Evolutionary conservation across 2,888 invertebrate genomes (phyloP), one percentile per base, ranked within the genome.

Genomic region (Eumerus sabulonum): DNA sequence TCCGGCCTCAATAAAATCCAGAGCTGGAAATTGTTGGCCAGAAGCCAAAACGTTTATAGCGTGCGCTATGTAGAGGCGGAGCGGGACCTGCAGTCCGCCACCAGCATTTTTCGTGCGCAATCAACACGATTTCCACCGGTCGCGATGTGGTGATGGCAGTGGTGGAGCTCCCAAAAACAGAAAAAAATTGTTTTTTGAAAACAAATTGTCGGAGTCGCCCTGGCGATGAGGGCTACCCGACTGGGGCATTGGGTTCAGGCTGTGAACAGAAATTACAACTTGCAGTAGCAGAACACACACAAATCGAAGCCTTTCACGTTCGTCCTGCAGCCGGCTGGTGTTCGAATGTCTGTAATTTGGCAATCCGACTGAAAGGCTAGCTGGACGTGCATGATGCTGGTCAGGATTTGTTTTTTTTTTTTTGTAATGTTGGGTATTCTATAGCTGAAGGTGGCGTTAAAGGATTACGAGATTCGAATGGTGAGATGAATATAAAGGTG

Each of bases 1-100:
- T 76, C 62, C 71, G 71, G 71, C 76, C 66, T 66, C 76, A 53
- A 76, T 76, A 76, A 76, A 76, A 72, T 62, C 51, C 76, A 77
- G 77, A 72, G 64, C 50, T 72, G 56, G 48, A 72, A 68, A 50
- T n/a, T 59, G 47, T 68, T 77, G 77, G 77, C 67, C 62, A 68
- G 63, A 73, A 63, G 77, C 77, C 77, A 77, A 77, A 77, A 68
- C 72, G 72, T 77, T 77, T 77, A 72, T 77, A 27, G 27, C 27
- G 27, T 27, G 27, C 27, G 27, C 27, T 7, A n/a, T n/a, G n/a
- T n/a, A 7, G 27, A 7, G 27, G 27, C 27, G 27, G 27, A 4
- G 27, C 27, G 27, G 27, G 27, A 7, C 27, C 2, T 27, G 27
- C 27, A 27, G 7, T 27, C 27, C 27, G 50, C 62, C 62, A 54